phyloP scores from a whole-genome alignment of 2,797 vertebrate species.

The Hirundo rustica region DNA sequence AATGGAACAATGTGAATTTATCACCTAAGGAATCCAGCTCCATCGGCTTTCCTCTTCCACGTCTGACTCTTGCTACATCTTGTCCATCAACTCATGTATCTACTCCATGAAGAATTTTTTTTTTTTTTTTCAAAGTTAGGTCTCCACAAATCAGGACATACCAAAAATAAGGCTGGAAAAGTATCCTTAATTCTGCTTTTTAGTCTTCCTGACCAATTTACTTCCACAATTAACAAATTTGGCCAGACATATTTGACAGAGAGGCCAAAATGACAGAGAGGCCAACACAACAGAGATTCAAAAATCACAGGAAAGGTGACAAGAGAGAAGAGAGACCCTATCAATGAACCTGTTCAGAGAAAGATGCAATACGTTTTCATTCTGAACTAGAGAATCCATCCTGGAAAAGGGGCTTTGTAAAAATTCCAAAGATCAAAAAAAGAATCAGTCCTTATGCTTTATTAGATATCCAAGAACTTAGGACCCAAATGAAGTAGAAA shows the following conservation, averaged over 20 bases:
- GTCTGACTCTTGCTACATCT: background rate
- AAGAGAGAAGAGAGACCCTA: background rate
- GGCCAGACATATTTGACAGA: background rate
- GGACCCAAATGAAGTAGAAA: background rate
- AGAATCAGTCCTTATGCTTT: background rate
- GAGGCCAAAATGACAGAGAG: background rate
- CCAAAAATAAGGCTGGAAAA: background rate
- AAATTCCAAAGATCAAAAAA: background rate
- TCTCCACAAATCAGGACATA: background rate
- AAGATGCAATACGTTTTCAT: background rate
- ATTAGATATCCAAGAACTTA: background rate
- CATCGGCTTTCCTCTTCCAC: background rate
- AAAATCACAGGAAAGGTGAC: background rate
- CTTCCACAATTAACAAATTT: background rate
- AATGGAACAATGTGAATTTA: background rate
- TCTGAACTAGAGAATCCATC: background rate
- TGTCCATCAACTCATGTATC: background rate
- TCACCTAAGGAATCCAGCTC: background rate
- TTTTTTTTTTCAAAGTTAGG: background rate
- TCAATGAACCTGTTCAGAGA: background rate
- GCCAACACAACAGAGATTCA: background rate
- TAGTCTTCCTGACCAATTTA: background rate
- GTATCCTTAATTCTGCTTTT: background rate
- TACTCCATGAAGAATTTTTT: background rate
- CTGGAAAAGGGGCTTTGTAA: background rate